Base-by-base conservation (phyloP, 2,888 invertebrate species). In the Drosophila anceps region DNA sequence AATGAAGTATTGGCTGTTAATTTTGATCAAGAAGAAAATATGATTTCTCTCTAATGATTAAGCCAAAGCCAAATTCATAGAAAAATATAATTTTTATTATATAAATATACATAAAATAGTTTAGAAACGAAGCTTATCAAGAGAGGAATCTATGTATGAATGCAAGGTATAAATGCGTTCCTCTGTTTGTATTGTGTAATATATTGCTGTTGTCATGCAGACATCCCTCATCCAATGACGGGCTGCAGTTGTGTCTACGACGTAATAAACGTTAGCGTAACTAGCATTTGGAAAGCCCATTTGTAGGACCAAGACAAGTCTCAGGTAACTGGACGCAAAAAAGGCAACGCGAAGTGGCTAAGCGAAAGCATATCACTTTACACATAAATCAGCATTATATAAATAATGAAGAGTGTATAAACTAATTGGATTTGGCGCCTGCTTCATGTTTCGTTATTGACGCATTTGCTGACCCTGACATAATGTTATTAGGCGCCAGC, bases 351-450 rank as follows among this genome's bases (percentile, higher is more conserved):
- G 18, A 50, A n/a, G 37, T 51, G 18, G 12, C 15, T 29, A 50
- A 50, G 29, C 18, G n/a, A 8, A 9, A 4, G 10, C 46, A 62
- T 76, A 71, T 85, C 62, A 63, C 43, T 53, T 84, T 69, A 39
- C 69, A 68, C 31, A 77, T 72, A 77, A 81, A 69, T 69, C 69
- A 73, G 67, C 55, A 53, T 51, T 62, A 62, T 50, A 61, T 77
- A 67, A 43, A 33, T 79, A 62, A 75, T 59, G 41, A 44, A 58
- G 54, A 54, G 39, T 18, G 69, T 43, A 27, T 44, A 63, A 70
- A 58, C 61, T 81, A 84, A 89, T 88, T 84, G 78, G 78, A 67
- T 73, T 75, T 84, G 50, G 44, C 73, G 75, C 69, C 78, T 65
- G 71, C 55, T 57, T 83, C 71, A 75, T 69, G 57, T 77, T 72